Conservation (phyloP, 2,797 vertebrate species). For the Luscinia megarhynchos region DNA sequence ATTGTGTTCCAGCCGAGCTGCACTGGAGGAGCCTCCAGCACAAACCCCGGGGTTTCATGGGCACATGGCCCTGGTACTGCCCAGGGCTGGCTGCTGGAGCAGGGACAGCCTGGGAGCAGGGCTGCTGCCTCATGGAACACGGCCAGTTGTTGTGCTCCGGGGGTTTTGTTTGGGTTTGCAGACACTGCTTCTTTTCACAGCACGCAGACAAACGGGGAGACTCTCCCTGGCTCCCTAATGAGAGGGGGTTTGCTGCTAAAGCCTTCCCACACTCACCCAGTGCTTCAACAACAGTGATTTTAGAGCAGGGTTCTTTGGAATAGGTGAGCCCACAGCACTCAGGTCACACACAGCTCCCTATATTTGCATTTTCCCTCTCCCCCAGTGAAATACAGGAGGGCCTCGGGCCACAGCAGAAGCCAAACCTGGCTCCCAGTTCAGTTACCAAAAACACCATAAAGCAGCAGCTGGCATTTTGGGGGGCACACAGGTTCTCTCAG, state of each 20-base stretch:
- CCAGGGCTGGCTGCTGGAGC: background rate
- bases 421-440: background rate
- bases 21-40: slow-evolving; percentile 68
- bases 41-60: slow-evolving; percentile 66
- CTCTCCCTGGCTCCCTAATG: background rate
- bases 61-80: background rate
- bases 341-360: background rate
- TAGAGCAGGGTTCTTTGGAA: background rate
- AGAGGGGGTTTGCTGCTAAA: background rate
- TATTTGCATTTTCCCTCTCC: background rate
- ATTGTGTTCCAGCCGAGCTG: slow-evolving; percentile 84
- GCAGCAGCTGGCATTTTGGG: background rate
- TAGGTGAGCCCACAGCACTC: background rate
- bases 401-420: background rate
- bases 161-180: slow-evolving; percentile 58
- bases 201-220: slow-evolving; percentile 27
- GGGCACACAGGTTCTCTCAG: background rate
- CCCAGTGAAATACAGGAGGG: background rate
- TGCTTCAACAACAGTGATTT: background rate
- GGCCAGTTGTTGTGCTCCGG: slow-evolving; percentile 55
- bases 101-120: background rate
- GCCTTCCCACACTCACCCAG: background rate
- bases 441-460: background rate
- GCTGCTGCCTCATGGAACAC: background rate
- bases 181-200: slow-evolving; percentile 60